These are phyloP conservation scores for Orgyia antiqua DNA, from an alignment of 2,888 invertebrate species.

Conservation along the genomic window DNA sequence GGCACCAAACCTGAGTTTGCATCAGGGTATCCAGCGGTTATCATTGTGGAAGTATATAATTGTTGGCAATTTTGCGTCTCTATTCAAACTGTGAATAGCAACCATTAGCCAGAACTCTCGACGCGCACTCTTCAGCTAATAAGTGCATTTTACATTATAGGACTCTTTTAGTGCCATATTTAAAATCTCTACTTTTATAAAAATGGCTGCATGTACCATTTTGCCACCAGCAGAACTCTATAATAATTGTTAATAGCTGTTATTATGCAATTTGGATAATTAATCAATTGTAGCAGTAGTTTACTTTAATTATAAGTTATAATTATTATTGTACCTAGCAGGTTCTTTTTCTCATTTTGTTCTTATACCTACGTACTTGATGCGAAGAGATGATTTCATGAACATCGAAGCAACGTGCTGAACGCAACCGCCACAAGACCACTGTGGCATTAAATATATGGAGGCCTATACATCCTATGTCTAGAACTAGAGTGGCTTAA, in stretches of 20 bases:
- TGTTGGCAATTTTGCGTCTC: slow-evolving; percentile 73
- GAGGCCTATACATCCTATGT: too few species aligned
- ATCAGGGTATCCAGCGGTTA: slow-evolving; percentile 65
- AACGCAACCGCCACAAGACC: too few species aligned
- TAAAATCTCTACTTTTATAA: slow-evolving; percentile 55
- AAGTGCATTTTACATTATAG: slow-evolving; percentile 74
- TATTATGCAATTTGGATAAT: slow-evolving; percentile 52
- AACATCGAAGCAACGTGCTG: too few species aligned
- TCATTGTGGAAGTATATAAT: slow-evolving; percentile 75
- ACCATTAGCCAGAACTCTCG: slow-evolving; percentile 71
- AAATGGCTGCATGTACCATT: slow-evolving; percentile 35
- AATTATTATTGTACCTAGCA: too few species aligned
- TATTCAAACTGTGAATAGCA: slow-evolving; percentile 72
- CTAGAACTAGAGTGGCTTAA: too few species aligned
- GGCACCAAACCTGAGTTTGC: slow-evolving; percentile 46
- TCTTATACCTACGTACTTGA: too few species aligned
- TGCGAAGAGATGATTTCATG: too few species aligned
- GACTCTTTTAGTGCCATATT: slow-evolving; percentile 69
- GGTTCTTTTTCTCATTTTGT: too few species aligned
- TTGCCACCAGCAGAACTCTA: slow-evolving; percentile 37
- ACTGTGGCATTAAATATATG: too few species aligned
- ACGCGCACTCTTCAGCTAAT: slow-evolving; percentile 69
- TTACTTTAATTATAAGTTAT: slow-evolving; percentile 6
- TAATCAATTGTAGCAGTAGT: slow-evolving; percentile 27
- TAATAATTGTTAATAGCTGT: slow-evolving; percentile 50